A percentile compares a stretch with the other conserved stretches of the same genome.
These are phyloP conservation scores for Lepidurus couesii DNA, from an alignment of 1,140 invertebrate genomes.

Conservation along the genomic window DNA sequence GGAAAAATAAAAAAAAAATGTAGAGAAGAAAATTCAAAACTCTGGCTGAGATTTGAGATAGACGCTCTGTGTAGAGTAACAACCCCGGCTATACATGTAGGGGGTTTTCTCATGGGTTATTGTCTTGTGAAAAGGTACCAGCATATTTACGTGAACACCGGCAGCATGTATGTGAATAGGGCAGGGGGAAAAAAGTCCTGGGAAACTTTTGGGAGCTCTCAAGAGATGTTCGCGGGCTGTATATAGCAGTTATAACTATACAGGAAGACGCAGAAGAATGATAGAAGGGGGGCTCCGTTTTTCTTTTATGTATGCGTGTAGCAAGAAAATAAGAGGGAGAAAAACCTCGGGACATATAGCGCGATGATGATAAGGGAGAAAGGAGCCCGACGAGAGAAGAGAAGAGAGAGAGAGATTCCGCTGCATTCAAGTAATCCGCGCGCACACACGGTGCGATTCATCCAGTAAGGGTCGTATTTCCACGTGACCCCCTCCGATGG, in stretches of 20 bases:
- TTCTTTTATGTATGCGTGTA: constrained; percentile 24
- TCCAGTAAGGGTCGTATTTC: constrained; percentile 9
- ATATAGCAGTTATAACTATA: neutral
- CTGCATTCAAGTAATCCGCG: constrained; percentile 21
- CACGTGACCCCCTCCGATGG: constrained; percentile 12
- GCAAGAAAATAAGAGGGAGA: neutral
- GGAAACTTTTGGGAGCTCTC: neutral
- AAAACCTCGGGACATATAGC: neutral
- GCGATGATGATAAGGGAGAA: neutral
- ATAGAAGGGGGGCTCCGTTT: constrained; percentile 17
- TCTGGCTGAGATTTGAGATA: neutral
- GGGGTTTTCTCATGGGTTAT: neutral
- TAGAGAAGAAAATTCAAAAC: neutral
- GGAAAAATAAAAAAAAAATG: neutral
- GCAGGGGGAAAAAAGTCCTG: neutral
- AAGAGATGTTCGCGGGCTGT: constrained; percentile 1
- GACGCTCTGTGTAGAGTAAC: neutral
- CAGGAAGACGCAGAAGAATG: constrained; percentile 15
- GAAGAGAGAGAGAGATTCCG: constrained; percentile 12
- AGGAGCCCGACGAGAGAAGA: neutral
- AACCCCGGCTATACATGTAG: neutral
- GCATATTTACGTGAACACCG: constrained; percentile 13
- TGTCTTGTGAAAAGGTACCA: constrained; percentile 13
- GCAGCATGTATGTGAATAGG: neutral
- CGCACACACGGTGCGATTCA: constrained; percentile 20